These are phyloP conservation scores for Nomada fucata DNA, from an alignment of 2,888 invertebrate genomes.

Conservation along the genomic window DNA sequence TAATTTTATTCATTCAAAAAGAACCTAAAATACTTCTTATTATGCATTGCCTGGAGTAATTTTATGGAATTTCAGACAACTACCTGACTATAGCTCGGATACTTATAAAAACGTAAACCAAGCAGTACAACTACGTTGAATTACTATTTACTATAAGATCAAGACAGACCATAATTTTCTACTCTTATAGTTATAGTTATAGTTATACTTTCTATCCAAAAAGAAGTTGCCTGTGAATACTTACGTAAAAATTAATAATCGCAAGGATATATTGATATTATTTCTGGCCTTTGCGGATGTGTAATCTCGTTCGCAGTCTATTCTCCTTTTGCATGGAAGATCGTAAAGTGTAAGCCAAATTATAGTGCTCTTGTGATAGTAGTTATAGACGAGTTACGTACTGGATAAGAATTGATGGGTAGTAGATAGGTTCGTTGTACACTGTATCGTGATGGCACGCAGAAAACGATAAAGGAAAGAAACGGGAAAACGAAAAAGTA, in stretches of 20 bases:
- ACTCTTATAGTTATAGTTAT: neutral
- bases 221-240: neutral
- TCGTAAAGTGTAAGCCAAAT: conserved; percentile 7
- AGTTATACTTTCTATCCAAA: neutral
- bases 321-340: neutral
- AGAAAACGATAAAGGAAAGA: neutral
- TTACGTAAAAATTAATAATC: conserved; percentile 11
- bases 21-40: neutral
- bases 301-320: neutral
- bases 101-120: neutral
- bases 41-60: too few relatives aligned
- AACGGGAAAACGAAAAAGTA: neutral
- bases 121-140: neutral
- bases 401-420: conserved; percentile 42
- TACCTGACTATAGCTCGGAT: too few relatives aligned
- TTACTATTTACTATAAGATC: neutral
- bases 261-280: neutral
- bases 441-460: neutral
- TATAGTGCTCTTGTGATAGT: conserved; percentile 21
- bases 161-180: neutral
- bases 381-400: conserved; percentile 44
- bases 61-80: too few relatives aligned
- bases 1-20: neutral
- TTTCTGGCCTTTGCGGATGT: neutral
- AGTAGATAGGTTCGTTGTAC: neutral